These are phyloP conservation scores for Uropetala carovei DNA, from an alignment of 2,888 invertebrate species.

Conservation along the genomic window DNA sequence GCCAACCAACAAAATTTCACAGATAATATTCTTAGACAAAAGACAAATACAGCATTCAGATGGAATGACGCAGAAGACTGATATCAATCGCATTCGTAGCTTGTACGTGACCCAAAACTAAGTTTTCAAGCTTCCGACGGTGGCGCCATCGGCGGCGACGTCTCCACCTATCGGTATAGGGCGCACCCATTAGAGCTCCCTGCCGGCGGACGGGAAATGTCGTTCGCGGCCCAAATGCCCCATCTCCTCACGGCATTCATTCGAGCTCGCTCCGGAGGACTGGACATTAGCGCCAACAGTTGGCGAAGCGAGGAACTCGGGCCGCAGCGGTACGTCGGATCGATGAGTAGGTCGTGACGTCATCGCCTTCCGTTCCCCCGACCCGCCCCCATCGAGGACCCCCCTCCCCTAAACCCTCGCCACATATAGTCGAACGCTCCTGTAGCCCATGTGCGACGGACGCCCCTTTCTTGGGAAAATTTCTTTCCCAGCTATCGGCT, in stretches of 20 bases:
- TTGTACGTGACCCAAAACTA: background rate
- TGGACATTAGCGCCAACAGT: slow-evolving; percentile 74
- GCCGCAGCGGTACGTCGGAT: slow-evolving; percentile 40
- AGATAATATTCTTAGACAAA: no score
- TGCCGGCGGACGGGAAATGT: slow-evolving; percentile 63
- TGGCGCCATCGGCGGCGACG: slow-evolving; percentile 52
- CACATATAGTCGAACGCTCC: background rate
- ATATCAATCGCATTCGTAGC: background rate
- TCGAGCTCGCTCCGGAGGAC: slow-evolving; percentile 66
- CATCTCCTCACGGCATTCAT: slow-evolving; percentile 57
- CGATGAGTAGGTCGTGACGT: slow-evolving; percentile 52
- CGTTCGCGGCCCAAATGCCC: slow-evolving; percentile 56
- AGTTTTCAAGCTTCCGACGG: slow-evolving; percentile 8
- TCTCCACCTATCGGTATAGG: slow-evolving; percentile 50
- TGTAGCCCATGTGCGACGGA: background rate
- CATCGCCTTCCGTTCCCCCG: slow-evolving; percentile 37
- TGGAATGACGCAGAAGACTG: no score
- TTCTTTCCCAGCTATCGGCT: background rate
- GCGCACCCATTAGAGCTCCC: slow-evolving; percentile 60
- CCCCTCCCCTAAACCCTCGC: background rate
- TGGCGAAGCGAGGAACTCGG: slow-evolving; percentile 72
- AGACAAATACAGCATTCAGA: no score
- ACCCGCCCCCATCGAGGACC: slow-evolving; percentile 25
- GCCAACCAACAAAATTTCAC: no score
- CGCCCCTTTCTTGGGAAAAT: background rate